Base-by-base conservation (phyloP, 1,140 invertebrate genomes). In the Episyrphus balteatus region DNA sequence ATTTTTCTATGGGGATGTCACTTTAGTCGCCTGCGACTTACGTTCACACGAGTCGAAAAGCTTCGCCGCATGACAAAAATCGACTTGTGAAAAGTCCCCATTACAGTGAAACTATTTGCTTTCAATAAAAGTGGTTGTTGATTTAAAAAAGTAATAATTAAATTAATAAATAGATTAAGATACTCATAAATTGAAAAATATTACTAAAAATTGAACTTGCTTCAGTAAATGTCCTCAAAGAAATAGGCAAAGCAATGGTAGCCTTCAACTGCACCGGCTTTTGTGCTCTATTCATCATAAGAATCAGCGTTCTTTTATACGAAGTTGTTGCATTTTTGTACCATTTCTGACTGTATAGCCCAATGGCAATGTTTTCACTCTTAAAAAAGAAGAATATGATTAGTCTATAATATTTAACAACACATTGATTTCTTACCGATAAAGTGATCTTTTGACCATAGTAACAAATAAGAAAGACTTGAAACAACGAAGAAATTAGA, bases 341-440 rank as follows among this genome's bases (percentile, higher is more conserved):
- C 59, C 59, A 61, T 37, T 62, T 49, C 26, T 61, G 59, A 42
- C 52, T 57, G 13, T 61, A 61, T 0, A 55, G 53, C 2, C 57
- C 51, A 6, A 51, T 17, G 0, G 59, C 59, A 5, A 61, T 50
- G 11, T 50, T 39, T 5, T 53, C 48, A 19, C 59, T 61, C 59
- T 61, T 34, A 46, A 47, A 34, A 49, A 30, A 2, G 19, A 17
- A 31, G 14, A 38, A 2, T 10, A 5, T 26, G 5, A 2, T n/a
- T 32, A 13, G 3, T 8, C 2, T 17, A 3, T 13, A 15, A 33
- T 19, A 14, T 32, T 18, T 15, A 17, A 14, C 36, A 40, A 47
- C 38, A 41, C 33, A 15, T 9, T 18, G 15, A 14, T 30, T 19
- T 53, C 49, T 52, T 18, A 65, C 60, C 43, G 61, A 44, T 39